Percentiles rank a stretch among this genome's conserved stretches.
These are phyloP conservation scores for Centrocercus urophasianus DNA, from an alignment of 2,113 vertebrate species.

Conservation along the genomic window DNA sequence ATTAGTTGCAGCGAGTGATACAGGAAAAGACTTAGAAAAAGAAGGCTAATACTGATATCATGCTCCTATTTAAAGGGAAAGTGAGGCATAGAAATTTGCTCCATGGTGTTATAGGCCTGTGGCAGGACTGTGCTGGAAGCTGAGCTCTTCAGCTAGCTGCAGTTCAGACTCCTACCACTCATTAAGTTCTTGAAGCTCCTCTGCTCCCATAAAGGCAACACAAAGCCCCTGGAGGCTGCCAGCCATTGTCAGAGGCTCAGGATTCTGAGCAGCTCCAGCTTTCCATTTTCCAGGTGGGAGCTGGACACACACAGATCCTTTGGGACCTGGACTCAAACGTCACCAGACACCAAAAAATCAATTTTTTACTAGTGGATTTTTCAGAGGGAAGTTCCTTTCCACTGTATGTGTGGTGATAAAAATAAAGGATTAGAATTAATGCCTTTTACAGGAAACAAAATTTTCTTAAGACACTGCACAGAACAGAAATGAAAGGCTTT, in stretches of 20 bases:
- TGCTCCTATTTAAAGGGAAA: not conserved
- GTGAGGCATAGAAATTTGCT: not conserved
- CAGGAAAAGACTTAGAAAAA: not conserved
- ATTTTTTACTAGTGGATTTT: not conserved
- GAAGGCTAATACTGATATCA: rapidly evolving
- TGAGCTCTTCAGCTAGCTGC: not conserved
- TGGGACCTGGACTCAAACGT: not conserved
- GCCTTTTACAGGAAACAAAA: not conserved
- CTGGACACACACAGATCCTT: not conserved
- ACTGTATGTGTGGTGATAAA: not conserved
- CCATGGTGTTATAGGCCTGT: rapidly evolving
- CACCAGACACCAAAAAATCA: rapidly evolving
- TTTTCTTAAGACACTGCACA: not conserved
- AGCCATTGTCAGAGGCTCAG: not conserved
- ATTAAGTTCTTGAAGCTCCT: not conserved
- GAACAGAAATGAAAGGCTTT: not conserved
- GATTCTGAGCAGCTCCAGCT: not conserved
- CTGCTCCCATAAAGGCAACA: rapidly evolving
- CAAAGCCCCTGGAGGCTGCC: not conserved
- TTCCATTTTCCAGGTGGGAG: not conserved
- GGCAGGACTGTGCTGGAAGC: rapidly evolving
- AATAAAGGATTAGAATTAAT: not conserved
- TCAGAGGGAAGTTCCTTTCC: not conserved
- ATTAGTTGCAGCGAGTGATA: rapidly evolving
- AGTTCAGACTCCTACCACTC: rapidly evolving